Percentiles rank a stretch among this genome's conserved stretches.
Evolutionary conservation across 2,113 vertebrate genomes (phyloP).

Genomic region (Procavia capensis): DNA sequence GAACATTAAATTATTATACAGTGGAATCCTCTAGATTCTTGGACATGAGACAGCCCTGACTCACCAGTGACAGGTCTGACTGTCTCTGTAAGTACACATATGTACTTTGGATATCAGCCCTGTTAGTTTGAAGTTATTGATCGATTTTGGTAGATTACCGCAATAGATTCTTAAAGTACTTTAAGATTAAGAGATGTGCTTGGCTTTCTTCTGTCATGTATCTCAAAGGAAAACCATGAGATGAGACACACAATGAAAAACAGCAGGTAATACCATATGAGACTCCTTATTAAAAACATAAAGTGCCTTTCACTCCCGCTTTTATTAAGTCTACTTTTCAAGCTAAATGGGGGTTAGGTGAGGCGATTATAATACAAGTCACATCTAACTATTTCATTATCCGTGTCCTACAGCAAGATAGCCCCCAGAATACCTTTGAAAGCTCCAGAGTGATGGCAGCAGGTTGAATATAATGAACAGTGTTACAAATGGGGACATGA

Average conservation of each 20-base stretch:
- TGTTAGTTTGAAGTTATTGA: constrained; percentile 82
- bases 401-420: constrained; percentile 87
- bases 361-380: constrained; percentile 89
- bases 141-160: constrained; percentile 83
- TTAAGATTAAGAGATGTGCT: constrained; percentile 85
- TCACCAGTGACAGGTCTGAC: constrained; percentile 46
- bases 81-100: constrained; percentile 60
- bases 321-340: constrained; percentile 90
- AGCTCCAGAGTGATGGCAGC: constrained; percentile 87
- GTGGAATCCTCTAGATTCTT: constrained; percentile 58
- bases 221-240: constrained; percentile 84
- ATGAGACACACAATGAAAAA: constrained; percentile 85
- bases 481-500: constrained; percentile 87
- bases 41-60: constrained; percentile 59
- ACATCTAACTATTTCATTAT: constrained; percentile 91
- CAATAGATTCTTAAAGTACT: constrained; percentile 81
- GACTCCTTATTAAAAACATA: constrained; percentile 89
- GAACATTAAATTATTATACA: constrained; percentile 73
- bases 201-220: constrained; percentile 80
- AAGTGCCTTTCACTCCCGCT: constrained; percentile 86
- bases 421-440: constrained; percentile 91
- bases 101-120: constrained; percentile 77
- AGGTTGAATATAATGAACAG: constrained; percentile 90
- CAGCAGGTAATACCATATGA: constrained; percentile 85
- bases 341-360: constrained; percentile 88